phyloP scores from a whole-genome alignment of 2,888 invertebrate species.

The Griposia aprilina region DNA sequence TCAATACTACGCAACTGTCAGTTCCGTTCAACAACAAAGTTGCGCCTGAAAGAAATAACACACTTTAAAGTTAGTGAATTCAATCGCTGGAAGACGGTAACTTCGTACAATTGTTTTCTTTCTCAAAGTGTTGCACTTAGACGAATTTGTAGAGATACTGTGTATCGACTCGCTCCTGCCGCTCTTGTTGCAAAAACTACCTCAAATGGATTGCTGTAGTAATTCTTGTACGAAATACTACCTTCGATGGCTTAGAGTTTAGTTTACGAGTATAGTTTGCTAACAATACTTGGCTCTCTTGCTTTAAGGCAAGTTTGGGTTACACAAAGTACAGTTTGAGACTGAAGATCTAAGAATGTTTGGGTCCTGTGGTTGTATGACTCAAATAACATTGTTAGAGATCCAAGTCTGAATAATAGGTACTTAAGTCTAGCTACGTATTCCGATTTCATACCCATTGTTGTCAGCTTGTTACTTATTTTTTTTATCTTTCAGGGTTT shows the following conservation, averaged over 20 bases:
- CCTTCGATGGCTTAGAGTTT: slow-evolving; percentile 58
- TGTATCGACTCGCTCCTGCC: slow-evolving; percentile 57
- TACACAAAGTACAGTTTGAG: slow-evolving; percentile 38
- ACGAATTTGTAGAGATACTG: slow-evolving; percentile 75
- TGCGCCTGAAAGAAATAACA: slow-evolving; percentile 85
- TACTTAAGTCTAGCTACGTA: background rate
- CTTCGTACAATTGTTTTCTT: slow-evolving; percentile 86
- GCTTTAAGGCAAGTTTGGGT: slow-evolving; percentile 46
- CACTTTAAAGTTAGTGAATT: slow-evolving; percentile 87
- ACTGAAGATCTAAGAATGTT: slow-evolving; percentile 34
- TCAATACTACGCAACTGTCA: slow-evolving; percentile 81
- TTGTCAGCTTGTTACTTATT: background rate
- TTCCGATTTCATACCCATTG: background rate
- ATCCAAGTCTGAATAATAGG: slow-evolving; percentile 33
- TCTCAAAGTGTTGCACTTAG: slow-evolving; percentile 82
- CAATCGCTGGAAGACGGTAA: slow-evolving; percentile 85
- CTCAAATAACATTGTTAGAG: slow-evolving; percentile 36
- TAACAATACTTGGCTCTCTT: slow-evolving; percentile 60
- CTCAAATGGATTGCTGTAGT: slow-evolving; percentile 66
- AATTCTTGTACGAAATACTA: slow-evolving; percentile 64
- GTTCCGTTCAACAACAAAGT: slow-evolving; percentile 81
- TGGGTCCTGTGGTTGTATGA: slow-evolving; percentile 12
- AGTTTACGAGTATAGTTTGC: slow-evolving; percentile 61
- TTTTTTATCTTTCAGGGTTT: background rate
- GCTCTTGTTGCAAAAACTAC: slow-evolving; percentile 60